Percentiles rank a stretch among this genome's conserved stretches.
Conservation (phyloP, 2,113 vertebrate genomes). For the Promerops cafer region DNA sequence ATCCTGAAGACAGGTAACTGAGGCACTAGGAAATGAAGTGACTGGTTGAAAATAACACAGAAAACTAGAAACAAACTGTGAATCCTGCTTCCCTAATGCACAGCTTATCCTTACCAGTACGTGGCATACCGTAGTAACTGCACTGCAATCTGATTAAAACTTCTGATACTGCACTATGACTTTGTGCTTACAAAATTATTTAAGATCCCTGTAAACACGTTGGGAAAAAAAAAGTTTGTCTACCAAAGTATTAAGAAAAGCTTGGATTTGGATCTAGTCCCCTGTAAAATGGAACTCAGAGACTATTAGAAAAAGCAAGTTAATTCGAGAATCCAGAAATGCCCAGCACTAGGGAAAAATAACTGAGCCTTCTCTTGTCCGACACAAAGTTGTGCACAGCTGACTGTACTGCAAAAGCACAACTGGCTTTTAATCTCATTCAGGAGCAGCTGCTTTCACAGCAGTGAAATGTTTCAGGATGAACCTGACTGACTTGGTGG, state of each 20-base stretch:
- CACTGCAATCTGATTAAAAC: background rate
- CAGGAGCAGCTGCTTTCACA: slow-evolving; percentile 50
- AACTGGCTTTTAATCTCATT: slow-evolving; percentile 9
- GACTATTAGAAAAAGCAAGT: background rate
- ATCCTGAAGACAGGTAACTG: background rate
- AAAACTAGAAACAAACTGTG: background rate
- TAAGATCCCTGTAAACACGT: background rate
- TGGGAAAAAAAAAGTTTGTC: background rate
- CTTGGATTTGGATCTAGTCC: background rate
- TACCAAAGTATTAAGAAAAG: background rate
- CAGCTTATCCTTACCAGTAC: background rate
- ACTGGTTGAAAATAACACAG: background rate
- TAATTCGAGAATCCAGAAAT: background rate
- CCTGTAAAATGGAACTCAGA: background rate
- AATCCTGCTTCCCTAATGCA: background rate
- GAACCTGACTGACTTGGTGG: background rate
- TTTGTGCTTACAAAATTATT: background rate
- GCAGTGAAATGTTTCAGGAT: slow-evolving; percentile 44
- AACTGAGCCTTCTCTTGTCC: background rate
- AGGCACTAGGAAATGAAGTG: background rate
- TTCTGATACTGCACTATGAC: background rate
- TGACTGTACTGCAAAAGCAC: background rate
- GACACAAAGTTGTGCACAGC: background rate
- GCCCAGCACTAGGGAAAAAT: background rate
- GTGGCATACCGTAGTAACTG: background rate